phyloP scores from a whole-genome alignment of 1,140 invertebrate species.

The Halyomorpha halys region DNA sequence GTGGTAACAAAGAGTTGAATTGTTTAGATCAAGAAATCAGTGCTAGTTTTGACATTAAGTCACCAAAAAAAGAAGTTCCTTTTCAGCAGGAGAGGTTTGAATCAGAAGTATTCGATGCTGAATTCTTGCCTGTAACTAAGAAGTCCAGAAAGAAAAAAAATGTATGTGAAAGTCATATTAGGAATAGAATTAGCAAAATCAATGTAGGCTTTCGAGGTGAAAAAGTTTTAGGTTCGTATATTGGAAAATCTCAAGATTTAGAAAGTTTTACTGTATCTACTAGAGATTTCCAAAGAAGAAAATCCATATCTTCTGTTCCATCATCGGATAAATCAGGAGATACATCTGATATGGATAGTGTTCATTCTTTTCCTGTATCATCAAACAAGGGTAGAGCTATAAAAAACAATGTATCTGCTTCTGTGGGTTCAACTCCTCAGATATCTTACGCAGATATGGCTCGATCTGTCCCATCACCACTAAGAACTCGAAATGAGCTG shows the following conservation, averaged over 20 bases:
- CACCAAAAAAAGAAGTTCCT: background rate
- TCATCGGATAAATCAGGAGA: slow-evolving; percentile 63
- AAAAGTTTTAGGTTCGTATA: slow-evolving; percentile 33
- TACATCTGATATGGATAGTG: slow-evolving; percentile 58
- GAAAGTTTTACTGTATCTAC: background rate
- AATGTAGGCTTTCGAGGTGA: slow-evolving; percentile 6
- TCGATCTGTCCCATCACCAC: slow-evolving; percentile 24
- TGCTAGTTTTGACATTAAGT: background rate
- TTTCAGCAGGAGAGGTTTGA: background rate
- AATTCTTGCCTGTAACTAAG: slow-evolving; percentile 61
- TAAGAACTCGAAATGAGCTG: background rate
- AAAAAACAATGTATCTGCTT: slow-evolving; percentile 32
- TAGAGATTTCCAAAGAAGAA: slow-evolving; percentile 34
- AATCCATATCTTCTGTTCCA: slow-evolving; percentile 49
- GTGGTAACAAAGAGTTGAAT: background rate
- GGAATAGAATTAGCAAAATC: background rate
- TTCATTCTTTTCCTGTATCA: slow-evolving; percentile 57
- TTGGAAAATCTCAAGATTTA: background rate
- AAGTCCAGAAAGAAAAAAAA: slow-evolving; percentile 51
- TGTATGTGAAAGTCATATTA: slow-evolving; percentile 1
- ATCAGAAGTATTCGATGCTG: slow-evolving; percentile 32
- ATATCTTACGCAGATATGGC: slow-evolving; percentile 66
- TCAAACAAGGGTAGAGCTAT: slow-evolving; percentile 37
- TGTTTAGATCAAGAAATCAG: background rate
- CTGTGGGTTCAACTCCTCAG: slow-evolving; percentile 43